Evolutionary conservation across 2,888 invertebrate genomes (phyloP), one percentile per base, ranked within the genome.

Genomic region (Andrena haemorrhoa): DNA sequence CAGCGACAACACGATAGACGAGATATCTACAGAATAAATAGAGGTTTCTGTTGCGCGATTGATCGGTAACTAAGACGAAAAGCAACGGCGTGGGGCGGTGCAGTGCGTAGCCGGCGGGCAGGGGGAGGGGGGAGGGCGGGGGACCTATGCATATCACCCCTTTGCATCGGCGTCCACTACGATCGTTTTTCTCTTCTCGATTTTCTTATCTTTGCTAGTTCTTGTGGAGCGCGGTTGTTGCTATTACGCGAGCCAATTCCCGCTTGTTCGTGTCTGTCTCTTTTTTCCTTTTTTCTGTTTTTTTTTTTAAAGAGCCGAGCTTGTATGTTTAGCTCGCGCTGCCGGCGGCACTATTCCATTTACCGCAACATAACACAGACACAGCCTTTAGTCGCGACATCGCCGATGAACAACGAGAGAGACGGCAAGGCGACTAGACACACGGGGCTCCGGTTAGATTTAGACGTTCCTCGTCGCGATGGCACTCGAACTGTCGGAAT

Each of bases 321-420:
- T 71, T 76, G 56, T 49, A 29, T 58, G 41, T 63, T 41, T 81
- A 23, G 29, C 31, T 75, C 33, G 58, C 66, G 58, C 70, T 78
- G 75, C 71, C 80, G 79, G 68, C 60, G 78, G 74, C 79, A 68
- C 68, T 84, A 82, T 86, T 79, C 89, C 90, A 86, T 75, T 83
- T 89, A 90, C 91, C 91, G 91, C 73, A 92, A 92, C 92, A 91
- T 86, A 90, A 90, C 84, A 90, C 77, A 90, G 80, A 85, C 70
- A 76, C 79, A 71, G 56, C 83, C 53, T 83, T 88, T 86, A 87
- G 64, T 79, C 56, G 69, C n/a, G 31, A 51, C 29, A n/a, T 26
- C 51, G 6, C 26, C n/a, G 70, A n/a, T 35, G 60, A 70, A 47
- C 71, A 61, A 31, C 33, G 64, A 79, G 41, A 63, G 35, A 23